Percentiles rank a stretch among this genome's conserved stretches.
phyloP scores from a whole-genome alignment of 2,888 invertebrate species.

The Lapara coniferarum region DNA sequence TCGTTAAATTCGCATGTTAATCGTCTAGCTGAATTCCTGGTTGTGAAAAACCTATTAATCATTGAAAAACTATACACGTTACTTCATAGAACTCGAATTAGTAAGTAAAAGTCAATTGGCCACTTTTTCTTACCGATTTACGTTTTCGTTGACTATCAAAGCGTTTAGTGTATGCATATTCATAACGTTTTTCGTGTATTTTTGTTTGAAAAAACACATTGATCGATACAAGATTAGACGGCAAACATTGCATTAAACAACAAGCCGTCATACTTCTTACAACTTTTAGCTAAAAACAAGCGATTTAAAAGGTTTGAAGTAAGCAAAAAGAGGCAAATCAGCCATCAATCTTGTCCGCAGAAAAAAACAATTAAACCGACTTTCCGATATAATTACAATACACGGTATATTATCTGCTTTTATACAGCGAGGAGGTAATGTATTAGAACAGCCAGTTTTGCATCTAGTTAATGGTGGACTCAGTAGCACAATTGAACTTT shows the following conservation, averaged over 20 bases:
- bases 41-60: not conserved
- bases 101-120: slow-evolving; percentile 12
- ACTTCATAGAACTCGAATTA: not conserved
- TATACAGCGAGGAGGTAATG: slow-evolving; percentile 10
- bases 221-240: slow-evolving; percentile 9
- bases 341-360: slow-evolving; percentile 16
- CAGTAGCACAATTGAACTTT: not conserved
- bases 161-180: slow-evolving; percentile 17
- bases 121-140: not conserved
- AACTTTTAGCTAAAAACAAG: slow-evolving; percentile 14
- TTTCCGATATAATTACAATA: slow-evolving; percentile 21
- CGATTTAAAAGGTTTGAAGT: slow-evolving; percentile 17
- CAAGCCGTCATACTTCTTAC: slow-evolving; percentile 7
- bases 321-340: slow-evolving; percentile 13
- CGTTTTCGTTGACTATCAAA: slow-evolving; percentile 16
- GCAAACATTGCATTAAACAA: slow-evolving; percentile 2
- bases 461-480: not conserved
- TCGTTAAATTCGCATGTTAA: no score
- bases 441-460: slow-evolving; percentile 14
- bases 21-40: no score
- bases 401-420: slow-evolving; percentile 13
- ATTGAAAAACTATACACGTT: not conserved
- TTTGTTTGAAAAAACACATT: not conserved
- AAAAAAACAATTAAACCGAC: slow-evolving; percentile 19
- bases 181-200: slow-evolving; percentile 3